phyloP scores from a whole-genome alignment of 2,888 invertebrate species.

The Rambutsinella grinnellia region DNA sequence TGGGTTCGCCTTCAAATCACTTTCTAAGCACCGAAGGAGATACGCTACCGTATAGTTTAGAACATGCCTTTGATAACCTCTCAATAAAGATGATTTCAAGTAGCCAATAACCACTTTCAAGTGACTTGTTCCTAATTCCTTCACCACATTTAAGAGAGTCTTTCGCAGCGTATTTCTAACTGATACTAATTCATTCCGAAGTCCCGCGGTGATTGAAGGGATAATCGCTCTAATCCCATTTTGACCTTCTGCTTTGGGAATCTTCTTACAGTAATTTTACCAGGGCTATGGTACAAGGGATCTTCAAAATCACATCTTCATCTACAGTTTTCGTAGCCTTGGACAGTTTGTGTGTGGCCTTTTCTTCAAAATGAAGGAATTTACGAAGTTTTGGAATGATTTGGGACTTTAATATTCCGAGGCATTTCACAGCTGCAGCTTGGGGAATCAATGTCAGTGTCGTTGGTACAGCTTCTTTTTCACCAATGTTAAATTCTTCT shows the following conservation, averaged over 20 bases:
- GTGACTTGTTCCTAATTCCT: conserved; percentile 54
- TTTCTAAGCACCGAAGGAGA: conserved; percentile 50
- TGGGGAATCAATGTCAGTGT: conserved; percentile 30
- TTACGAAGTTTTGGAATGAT: conserved; percentile 58
- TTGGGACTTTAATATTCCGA: conserved; percentile 39
- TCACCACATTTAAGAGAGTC: conserved; percentile 53
- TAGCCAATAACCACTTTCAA: conserved; percentile 49
- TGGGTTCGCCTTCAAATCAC: conserved; percentile 43
- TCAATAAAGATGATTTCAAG: conserved; percentile 50
- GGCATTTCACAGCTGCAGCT: conserved; percentile 48
- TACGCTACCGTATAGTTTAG: conserved; percentile 56
- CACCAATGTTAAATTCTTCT: conserved; percentile 30
- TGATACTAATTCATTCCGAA: conserved; percentile 52
- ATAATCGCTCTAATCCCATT: conserved; percentile 59
- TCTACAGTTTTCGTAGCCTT: conserved; percentile 50
- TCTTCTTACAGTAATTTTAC: conserved; percentile 57
- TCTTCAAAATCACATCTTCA: conserved; percentile 58
- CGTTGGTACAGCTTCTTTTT: not conserved
- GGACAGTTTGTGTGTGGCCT: conserved; percentile 56
- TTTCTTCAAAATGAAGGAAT: conserved; percentile 57
- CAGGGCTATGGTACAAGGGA: conserved; percentile 59
- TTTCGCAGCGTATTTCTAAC: conserved; percentile 53
- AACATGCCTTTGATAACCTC: conserved; percentile 62
- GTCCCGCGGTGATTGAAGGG: conserved; percentile 54
- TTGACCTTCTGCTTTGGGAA: conserved; percentile 50